Evolutionary conservation across 1,140 invertebrate genomes (phyloP), one percentile per base, ranked within the genome.

Genomic region (Hypothenemus hampei): DNA sequence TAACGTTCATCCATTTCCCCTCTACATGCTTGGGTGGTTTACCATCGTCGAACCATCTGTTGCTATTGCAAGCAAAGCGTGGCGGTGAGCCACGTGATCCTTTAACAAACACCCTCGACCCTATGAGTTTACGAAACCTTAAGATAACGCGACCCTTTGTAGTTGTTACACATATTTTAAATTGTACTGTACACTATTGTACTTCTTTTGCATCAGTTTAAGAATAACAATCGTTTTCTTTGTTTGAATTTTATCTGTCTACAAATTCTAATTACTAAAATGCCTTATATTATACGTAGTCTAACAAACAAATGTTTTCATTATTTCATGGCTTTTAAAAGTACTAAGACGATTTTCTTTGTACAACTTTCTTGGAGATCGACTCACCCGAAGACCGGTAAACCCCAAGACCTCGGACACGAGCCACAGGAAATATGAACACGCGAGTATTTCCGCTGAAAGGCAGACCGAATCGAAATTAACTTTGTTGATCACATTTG

Each of bases 21-120:
- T 16, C 16, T 11, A 2, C 4, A 37, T 37, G 35, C 11, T 37
- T 37, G 11, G 15, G 35, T 37, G 35, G 16, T 37, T 37, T 37
- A 37, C 35, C 35, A 16, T 7, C 35, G 16, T 37, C n/a, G 11
- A 37, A 37, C 35, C 35, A 37, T 37, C 35, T 37, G 35, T 37
- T 37, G 35, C 35, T 16, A 2, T 4, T 13, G n/a, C n/a, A n/a
- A n/a, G n/a, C 4, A 16, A 16, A 11, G 35, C 35, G 35, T 37
- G 35, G 35, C 35, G 26, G 35, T 7, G 5, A 5, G 35, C 15
- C n/a, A 37, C 16, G 11, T 37, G 35, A 37, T 16, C 35, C 35
- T 37, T 37, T 13, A 37, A 1, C 7, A 11, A 37, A 11, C n/a
- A 11, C 35, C 35, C 35, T 31, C 26, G 26, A 31, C 8, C 26